Base-by-base conservation (phyloP, 2,888 invertebrate species). In the Athrips mouffetella region DNA sequence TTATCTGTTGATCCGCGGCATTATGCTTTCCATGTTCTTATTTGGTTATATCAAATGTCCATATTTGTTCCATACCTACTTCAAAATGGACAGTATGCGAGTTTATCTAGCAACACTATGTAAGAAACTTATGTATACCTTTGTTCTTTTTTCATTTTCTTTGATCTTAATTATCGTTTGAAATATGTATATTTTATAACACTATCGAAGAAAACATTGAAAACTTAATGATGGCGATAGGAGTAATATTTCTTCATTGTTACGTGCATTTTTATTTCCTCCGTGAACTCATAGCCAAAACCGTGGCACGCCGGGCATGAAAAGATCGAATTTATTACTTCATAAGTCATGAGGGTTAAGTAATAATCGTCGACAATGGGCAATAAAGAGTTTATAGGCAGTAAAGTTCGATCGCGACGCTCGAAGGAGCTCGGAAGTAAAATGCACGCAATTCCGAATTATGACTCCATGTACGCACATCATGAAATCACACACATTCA, bases 301-400 rank as follows among this genome's bases (percentile, higher is more conserved):
- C 65, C 65, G 68, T 67, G 72, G 65, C 68, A 67, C 65, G 70
- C 68, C 67, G 67, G 76, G 74, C 73, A 80, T 80, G 76, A 73
- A 74, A 74, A 80, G 76, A 78, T 78, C 73, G 76, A 82, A 82
- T 84, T 87, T 86, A 86, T 85, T 81, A 83, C 85, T 84, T 84
- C 83, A 86, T 86, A 87, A 86, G 84, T 86, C 86, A 83, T 80
- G 76, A 80, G 83, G 84, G 86, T 81, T 84, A 82, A 84, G 86
- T 85, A 86, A 85, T 87, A 86, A 85, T 86, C 78, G 83, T 80
- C 81, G 80, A 87, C 85, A 87, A 87, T 86, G 82, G 83, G 82
- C 82, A 74, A 85, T 87, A 87, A 87, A 86, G 80, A 79, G 65
- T 87, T 87, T 87, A 87, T 87, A 82, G 85, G 82, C 79, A 77